Conservation (phyloP, 2,113 vertebrate genomes). For the Phyllopteryx taeniolatus region DNA sequence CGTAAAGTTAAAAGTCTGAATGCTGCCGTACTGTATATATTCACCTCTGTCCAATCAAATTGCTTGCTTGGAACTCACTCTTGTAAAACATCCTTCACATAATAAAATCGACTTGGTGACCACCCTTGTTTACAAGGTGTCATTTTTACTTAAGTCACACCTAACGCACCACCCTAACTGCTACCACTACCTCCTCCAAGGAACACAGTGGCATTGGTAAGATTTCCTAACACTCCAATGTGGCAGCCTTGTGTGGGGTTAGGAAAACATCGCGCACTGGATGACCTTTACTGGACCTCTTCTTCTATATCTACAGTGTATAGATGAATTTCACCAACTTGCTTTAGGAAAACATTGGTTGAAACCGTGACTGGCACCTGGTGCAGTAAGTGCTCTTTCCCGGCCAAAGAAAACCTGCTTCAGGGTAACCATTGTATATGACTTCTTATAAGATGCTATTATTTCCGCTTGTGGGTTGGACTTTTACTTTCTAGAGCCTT, state of each 20-base stretch:
- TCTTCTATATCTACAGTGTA: neutral
- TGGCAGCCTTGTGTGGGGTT: neutral
- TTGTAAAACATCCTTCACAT: neutral
- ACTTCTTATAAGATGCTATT: slow-evolving; percentile 28
- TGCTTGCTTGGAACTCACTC: neutral
- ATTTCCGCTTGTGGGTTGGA: slow-evolving; percentile 12
- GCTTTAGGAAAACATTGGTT: slow-evolving; percentile 56
- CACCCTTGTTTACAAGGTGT: neutral
- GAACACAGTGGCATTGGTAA: neutral
- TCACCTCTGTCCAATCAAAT: too few relatives aligned
- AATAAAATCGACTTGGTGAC: neutral
- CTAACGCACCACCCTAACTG: neutral
- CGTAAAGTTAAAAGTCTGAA: too few relatives aligned
- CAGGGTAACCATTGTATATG: slow-evolving; percentile 56
- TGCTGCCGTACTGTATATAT: too few relatives aligned
- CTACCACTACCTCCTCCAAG: neutral
- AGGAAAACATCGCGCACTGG: slow-evolving; percentile 12
- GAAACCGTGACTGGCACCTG: slow-evolving; percentile 60
- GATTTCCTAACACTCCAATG: neutral
- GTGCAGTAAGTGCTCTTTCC: slow-evolving; percentile 50
- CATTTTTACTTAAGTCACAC: neutral
- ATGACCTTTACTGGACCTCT: slow-evolving; percentile 33
- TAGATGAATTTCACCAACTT: slow-evolving; percentile 57
- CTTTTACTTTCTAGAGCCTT: slow-evolving; percentile 3
- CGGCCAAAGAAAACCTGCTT: slow-evolving; percentile 71